Conservation (phyloP, 2,113 vertebrate genomes). For the Polypterus senegalus region DNA sequence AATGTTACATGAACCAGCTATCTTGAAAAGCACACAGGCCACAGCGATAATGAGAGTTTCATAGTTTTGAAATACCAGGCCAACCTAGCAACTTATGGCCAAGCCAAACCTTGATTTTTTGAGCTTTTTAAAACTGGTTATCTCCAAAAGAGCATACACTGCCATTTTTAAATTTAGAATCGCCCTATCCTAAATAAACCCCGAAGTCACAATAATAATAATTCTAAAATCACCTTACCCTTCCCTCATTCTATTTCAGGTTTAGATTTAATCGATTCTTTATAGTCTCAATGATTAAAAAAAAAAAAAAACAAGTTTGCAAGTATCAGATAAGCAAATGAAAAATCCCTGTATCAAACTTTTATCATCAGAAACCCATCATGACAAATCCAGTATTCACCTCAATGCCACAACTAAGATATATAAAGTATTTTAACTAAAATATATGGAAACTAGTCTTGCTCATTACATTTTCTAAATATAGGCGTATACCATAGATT, state of each 20-base stretch:
- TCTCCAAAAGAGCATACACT: constrained; percentile 11
- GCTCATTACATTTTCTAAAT: constrained; percentile 33
- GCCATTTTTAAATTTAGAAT: constrained; percentile 6
- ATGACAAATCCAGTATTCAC: constrained; percentile 23
- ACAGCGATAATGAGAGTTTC: constrained; percentile 3
- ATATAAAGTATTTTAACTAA: constrained; percentile 19
- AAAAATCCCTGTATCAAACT: constrained; percentile 9
- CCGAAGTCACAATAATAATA: constrained; percentile 6
- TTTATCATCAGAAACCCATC: constrained; percentile 18
- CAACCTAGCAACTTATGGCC: background rate
- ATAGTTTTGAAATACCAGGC: background rate
- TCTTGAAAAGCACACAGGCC: constrained; percentile 3
- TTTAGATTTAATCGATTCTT: constrained; percentile 17
- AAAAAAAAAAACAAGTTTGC: background rate
- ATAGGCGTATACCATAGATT: constrained; percentile 26
- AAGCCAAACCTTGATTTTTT: background rate
- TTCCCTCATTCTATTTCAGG: constrained; percentile 1
- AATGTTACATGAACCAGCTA: background rate
- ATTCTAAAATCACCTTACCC: background rate
- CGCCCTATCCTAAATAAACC: constrained; percentile 7
- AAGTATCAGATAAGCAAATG: constrained; percentile 11
- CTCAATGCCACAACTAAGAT: constrained; percentile 24
- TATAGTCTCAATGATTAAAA: constrained; percentile 1
- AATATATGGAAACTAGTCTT: constrained; percentile 35
- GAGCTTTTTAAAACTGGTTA: background rate